Conservation (phyloP, 1,140 invertebrate species). For the Drosophila nigrodunni region DNA sequence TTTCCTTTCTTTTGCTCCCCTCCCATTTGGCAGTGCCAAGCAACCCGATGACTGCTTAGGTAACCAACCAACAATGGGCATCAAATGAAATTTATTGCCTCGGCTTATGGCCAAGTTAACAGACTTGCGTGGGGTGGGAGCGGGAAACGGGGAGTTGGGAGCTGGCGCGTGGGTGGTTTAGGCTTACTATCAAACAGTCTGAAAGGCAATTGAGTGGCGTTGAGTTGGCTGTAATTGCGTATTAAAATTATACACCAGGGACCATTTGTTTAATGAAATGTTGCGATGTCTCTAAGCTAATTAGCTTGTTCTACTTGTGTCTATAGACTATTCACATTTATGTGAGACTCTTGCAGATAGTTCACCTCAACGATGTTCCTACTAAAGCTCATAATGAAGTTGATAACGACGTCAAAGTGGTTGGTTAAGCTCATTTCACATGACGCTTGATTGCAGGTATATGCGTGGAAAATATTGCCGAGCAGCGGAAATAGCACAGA, state of each 20-base stretch:
- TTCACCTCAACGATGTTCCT: not conserved
- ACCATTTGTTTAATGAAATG: constrained; percentile 82
- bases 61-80: constrained; percentile 45
- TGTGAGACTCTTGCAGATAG: constrained; percentile 49
- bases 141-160: not conserved
- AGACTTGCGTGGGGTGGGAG: not conserved
- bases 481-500: not conserved
- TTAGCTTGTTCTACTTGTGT: constrained; percentile 56
- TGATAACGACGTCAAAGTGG: constrained; percentile 12
- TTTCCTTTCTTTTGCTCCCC: not conserved
- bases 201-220: constrained; percentile 68
- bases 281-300: constrained; percentile 73
- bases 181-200: constrained; percentile 53
- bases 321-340: constrained; percentile 44
- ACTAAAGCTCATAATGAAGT: constrained; percentile 1
- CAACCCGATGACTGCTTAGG: constrained; percentile 55
- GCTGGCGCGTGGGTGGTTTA: too few relatives aligned
- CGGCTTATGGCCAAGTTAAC: constrained; percentile 40
- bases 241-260: constrained; percentile 79
- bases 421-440: constrained; percentile 36
- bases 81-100: constrained; percentile 75
- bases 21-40: constrained; percentile 37
- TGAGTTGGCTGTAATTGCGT: constrained; percentile 78
- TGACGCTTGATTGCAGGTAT: constrained; percentile 24
- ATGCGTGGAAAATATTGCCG: constrained; percentile 9